Base-by-base conservation (phyloP, 2,113 vertebrate species). In the Perca flavescens region DNA sequence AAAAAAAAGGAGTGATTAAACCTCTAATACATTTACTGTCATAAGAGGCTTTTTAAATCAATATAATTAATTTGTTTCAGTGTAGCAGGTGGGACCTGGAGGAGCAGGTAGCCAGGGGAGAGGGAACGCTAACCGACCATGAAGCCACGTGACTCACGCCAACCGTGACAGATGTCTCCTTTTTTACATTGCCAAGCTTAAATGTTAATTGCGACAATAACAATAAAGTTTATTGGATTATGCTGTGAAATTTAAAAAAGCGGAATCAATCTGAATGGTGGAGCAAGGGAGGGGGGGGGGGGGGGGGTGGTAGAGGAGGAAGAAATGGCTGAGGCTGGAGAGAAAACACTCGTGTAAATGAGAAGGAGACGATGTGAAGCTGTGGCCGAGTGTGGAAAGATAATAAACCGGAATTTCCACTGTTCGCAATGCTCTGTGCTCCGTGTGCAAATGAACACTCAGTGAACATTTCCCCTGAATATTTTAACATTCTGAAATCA, bases 161-260 rank as follows among this genome's bases (percentile, higher is more conserved):
- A 28, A 67, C 79, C 76, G 53, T 86, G 88, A 91, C 92, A 82
- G 85, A 94, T 92, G 84, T 88, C 79, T 90, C 65, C 79, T 89
- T 91, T 85, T 83, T 88, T 80, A 90, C 88, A 80, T 87, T 5
- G 17, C 76, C 5, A n/a, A 61, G 87, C 88, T 90, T 85, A 91
- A 92, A 89, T 90, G 90, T 92, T 93, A 94, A 94, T 91, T 89
- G 91, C 85, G 1, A 85, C 64, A 85, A 90, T 93, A 90, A 92
- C 87, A 91, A 90, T 94, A 83, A 90, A 74, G 75, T 93, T 92
- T 91, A 94, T 91, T 93, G 88, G 90, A 93, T 94, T 90, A 92
- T 36, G 76, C 85, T 91, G 89, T 92, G 83, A 91, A 92, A 94
- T 31, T 89, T 73, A 80, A 86, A 91, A 86, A 90, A 85, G 66